phyloP scores from a whole-genome alignment of 2,797 vertebrate genomes.

The Sebastes reedi region DNA sequence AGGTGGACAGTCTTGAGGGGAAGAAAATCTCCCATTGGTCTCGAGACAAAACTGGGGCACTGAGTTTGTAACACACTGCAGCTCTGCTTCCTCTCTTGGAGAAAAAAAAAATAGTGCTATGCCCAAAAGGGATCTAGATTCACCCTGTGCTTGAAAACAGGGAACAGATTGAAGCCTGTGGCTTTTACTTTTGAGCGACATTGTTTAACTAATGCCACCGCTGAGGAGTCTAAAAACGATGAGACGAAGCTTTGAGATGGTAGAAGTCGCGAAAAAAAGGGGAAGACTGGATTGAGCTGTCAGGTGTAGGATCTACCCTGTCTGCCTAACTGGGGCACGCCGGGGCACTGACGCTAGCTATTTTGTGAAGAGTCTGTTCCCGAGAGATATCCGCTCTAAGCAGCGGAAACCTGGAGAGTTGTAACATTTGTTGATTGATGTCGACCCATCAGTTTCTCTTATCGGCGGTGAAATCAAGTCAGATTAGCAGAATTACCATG shows the following conservation, averaged over 20 bases:
- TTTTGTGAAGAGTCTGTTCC: constrained; percentile 21
- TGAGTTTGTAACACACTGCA: constrained; percentile 42
- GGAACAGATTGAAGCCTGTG: constrained; percentile 34
- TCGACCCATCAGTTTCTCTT: constrained; percentile 30
- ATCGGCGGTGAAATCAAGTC: constrained; percentile 53
- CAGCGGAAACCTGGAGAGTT: constrained; percentile 15
- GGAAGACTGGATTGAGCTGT: constrained; percentile 51
- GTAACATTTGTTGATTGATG: constrained; percentile 41
- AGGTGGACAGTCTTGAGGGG: constrained; percentile 69
- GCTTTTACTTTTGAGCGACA: constrained; percentile 43
- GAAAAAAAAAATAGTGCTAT: constrained; percentile 46
- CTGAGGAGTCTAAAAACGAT: constrained; percentile 35
- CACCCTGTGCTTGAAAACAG: constrained; percentile 47
- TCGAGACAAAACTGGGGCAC: constrained; percentile 74
- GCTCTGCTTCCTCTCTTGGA: constrained; percentile 36
- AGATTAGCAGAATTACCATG: constrained; percentile 59
- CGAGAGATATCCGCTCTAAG: constrained; percentile 23
- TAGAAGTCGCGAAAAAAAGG: not conserved
- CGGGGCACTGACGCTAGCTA: constrained; percentile 1
- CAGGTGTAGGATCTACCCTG: constrained; percentile 20
- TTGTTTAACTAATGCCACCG: constrained; percentile 49
- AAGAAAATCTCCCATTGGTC: constrained; percentile 58
- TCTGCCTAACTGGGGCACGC: constrained; percentile 34
- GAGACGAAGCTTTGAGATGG: constrained; percentile 24
- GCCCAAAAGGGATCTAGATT: constrained; percentile 54